phyloP scores from a whole-genome alignment of 2,113 vertebrate species.

The Lates calcarifer region DNA sequence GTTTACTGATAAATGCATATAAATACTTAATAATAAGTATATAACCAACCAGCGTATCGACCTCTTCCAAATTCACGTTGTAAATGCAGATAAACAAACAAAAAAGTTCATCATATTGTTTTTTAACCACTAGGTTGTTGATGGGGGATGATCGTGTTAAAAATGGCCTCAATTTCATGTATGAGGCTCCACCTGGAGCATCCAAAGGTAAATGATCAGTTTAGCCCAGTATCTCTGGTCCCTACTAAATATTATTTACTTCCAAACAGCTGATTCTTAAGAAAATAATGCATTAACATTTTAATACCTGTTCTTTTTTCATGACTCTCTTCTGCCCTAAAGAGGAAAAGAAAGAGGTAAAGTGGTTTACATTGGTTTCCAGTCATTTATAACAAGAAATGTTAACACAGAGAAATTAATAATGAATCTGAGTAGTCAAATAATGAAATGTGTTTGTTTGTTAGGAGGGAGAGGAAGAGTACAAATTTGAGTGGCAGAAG shows the following conservation, averaged over 20 bases:
- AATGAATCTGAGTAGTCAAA: no score
- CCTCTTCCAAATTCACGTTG: not conserved
- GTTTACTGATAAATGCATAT: not conserved
- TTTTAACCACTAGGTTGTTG: slow-evolving; percentile 86
- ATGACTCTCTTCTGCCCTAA: slow-evolving; percentile 53
- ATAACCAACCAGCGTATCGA: no score
- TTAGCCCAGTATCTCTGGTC: not conserved
- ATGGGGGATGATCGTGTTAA: slow-evolving; percentile 99
- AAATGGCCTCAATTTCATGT: slow-evolving; percentile 99
- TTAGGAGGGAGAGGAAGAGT: slow-evolving; percentile 95
- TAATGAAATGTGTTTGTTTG: slow-evolving; percentile 33
- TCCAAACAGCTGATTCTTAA: not conserved
- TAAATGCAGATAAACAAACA: not conserved
- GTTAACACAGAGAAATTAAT: not conserved
- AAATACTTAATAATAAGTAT: no score
- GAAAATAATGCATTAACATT: not conserved
- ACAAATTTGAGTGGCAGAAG: slow-evolving; percentile 99
- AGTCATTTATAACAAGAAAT: not conserved
- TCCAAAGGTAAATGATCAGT: slow-evolving; percentile 90
- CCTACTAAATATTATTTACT: not conserved
- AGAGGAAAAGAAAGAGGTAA: slow-evolving; percentile 98
- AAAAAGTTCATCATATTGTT: not conserved
- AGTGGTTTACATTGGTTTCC: not conserved
- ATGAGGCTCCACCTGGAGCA: slow-evolving; percentile 97
- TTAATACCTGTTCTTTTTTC: slow-evolving; percentile 8